Evolutionary conservation across 92 coral and sea anemone genomes (phyloP), one percentile per base, ranked within the genome.

Genomic region (Phenganax marumi): DNA sequence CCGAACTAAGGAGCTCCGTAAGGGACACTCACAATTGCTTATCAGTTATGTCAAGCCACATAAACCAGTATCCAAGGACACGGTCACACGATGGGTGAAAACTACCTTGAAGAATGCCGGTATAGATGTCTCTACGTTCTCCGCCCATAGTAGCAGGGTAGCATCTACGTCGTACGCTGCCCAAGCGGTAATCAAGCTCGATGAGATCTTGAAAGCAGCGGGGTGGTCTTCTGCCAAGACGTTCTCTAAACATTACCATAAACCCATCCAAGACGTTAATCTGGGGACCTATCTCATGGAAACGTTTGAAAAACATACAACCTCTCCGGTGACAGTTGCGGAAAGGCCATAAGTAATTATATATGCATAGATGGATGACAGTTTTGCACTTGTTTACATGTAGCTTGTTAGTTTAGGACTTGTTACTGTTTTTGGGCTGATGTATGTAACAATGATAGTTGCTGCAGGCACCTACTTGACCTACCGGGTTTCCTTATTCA

Each of bases 151-250:
- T 48, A 71, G 80, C 16, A 73, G 86, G 25, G 73, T 86, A 12
- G 87, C 89, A 8, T 62, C 84, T 1, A 11, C 84, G 14, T 76
- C 87, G 19, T 48, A 18, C 49, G 52, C 82, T 17, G 87, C 84
- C n/a, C 61, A 39, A 48, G 39, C 62, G 17, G 65, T 56, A 22
- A 49, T 25, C 12, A 86, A 68, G 60, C 52, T 86, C 13, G 54
- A 86, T 54, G 86, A 82, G 70, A 86, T 81, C 72, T 70, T 86
- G 66, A 16, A 33, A 73, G 78, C 88, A 43, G 88, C 84, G 12
- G 88, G 89, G 33, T 85, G 88, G 88, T 78, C 87, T 11, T 73
- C 52, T 61, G 88, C 64, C 57, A 63, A 68, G 51, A 85, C 88
- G 0, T 85, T 85, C 24, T 81, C 58, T 33, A 77, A 56, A 12